Base-by-base conservation (phyloP, 1,140 invertebrate species). In the Kradibia gibbosae region DNA sequence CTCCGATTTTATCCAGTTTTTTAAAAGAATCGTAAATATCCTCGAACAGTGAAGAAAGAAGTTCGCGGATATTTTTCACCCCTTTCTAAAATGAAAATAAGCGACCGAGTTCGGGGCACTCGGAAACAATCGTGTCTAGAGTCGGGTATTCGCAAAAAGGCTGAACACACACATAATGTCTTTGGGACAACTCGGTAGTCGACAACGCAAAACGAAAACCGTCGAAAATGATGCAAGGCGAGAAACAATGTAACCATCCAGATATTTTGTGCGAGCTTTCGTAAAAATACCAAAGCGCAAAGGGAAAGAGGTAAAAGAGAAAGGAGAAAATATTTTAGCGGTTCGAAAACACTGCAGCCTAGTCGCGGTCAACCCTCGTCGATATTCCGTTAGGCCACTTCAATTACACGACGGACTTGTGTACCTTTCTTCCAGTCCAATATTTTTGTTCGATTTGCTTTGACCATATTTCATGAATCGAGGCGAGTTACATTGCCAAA, bases 341-440 rank as follows among this genome's bases (percentile, higher is more conserved):
- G 72, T 17, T 31, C 31, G 80, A 62, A 60, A 53, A 60, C 36
- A 20, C 65, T 3, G 53, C 8, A 70, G 28, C 1, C 15, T 28
- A 42, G 45, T 15, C 25, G 60, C 25, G 67, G 65, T 28, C 73
- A 77, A 81, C 80, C 80, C 80, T 57, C 74, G 31, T 72, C 62
- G 74, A 73, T 78, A 89, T 89, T 80, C 89, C 88, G 89, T 90
- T 90, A 90, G 86, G 87, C 88, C 87, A 65, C 65, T 76, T 82
- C 57, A 70, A 82, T 78, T 57, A 65, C 60, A 78, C 75, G 73
- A 70, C 22, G 31, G n/a, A 31, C 55, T 39, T 50, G 17, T 53
- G 39, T 45, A 67, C 70, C 48, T 74, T 78, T 50, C 78, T 78
- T 45, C 36, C 72, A 28, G 65, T 57, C 45, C 74, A 57, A 13